Percentiles rank a stretch among this genome's conserved stretches.
These are phyloP conservation scores for Trididemnum nubilum DNA, from an alignment of 23 tunicate genomes.

Conservation along the genomic window DNA sequence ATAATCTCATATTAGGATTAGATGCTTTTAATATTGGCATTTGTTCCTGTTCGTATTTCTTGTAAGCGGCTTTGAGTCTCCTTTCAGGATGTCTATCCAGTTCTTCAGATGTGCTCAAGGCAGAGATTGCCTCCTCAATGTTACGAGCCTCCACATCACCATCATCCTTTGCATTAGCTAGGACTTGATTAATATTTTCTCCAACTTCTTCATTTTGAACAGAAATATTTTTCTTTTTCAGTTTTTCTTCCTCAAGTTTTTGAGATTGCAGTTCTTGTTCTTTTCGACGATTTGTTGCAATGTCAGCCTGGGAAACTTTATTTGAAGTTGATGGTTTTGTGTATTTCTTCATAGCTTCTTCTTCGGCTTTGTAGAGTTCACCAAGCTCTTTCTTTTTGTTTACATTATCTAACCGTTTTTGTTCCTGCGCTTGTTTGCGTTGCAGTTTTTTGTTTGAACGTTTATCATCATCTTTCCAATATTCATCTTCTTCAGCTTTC, in stretches of 20 bases:
- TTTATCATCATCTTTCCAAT: conserved; percentile 91
- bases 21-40: conserved; percentile 71
- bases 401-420: conserved; percentile 53
- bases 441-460: conserved; percentile 58
- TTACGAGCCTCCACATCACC: conserved; percentile 73
- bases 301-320: conserved; percentile 83
- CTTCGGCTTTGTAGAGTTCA: conserved; percentile 75
- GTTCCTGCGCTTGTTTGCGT: conserved; percentile 77
- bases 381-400: conserved; percentile 74
- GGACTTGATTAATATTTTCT: conserved; percentile 67
- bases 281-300: conserved; percentile 19
- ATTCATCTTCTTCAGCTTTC: conserved; percentile 75
- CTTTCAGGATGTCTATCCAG: conserved; percentile 87
- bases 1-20: conserved; percentile 70
- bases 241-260: conserved; percentile 7
- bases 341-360: conserved; percentile 50
- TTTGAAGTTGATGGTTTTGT: conserved; percentile 37
- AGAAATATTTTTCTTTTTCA: conserved; percentile 50
- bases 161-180: conserved; percentile 37
- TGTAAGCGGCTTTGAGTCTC: conserved; percentile 88
- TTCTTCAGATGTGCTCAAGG: conserved; percentile 36
- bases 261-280: conserved; percentile 37
- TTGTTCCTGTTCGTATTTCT: conserved; percentile 80
- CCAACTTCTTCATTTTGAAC: conserved; percentile 43
- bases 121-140: conserved; percentile 91